Evolutionary conservation across 35 echinoderm and acorn worm species (phyloP).

Genomic region (Strongylocentrotus purpuratus): DNA sequence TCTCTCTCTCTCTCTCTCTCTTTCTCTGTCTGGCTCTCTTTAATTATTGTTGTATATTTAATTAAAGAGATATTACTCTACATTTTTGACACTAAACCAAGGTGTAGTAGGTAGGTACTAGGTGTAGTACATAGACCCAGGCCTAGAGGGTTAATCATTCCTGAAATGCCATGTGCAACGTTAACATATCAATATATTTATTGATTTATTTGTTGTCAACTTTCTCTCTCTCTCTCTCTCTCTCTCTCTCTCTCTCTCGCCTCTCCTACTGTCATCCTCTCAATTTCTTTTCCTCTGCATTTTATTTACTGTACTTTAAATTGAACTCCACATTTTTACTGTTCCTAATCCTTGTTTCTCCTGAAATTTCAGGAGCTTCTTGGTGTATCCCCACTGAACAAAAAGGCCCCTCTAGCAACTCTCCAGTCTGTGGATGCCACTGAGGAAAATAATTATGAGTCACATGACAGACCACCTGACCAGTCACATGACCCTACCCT

Average conservation of each 20-base stretch:
- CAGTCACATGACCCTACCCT: slow-evolving; percentile 37
- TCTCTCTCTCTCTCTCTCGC: not conserved
- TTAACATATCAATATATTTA: too few species aligned
- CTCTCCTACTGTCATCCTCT: not conserved
- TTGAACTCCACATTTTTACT: not conserved
- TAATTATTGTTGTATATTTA: too few species aligned
- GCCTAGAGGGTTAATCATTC: too few species aligned
- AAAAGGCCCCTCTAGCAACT: slow-evolving; percentile 35
- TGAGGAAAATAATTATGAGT: not conserved
- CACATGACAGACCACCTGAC: slow-evolving; percentile 62
- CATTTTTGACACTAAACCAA: too few species aligned
- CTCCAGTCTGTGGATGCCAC: slow-evolving; percentile 45
- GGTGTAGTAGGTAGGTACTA: too few species aligned
- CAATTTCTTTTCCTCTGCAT: too few species aligned
- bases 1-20: not conserved
- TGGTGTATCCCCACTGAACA: slow-evolving; percentile 19
- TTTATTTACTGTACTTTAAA: not conserved
- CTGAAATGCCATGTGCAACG: too few species aligned
- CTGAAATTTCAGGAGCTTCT: slow-evolving; percentile 32
- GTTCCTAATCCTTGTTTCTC: not conserved
- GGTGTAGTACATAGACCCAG: too few species aligned
- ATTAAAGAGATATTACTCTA: too few species aligned
- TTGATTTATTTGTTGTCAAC: too few species aligned
- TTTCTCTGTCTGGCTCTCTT: too few species aligned
- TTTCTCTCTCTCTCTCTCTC: not conserved